Evolutionary conservation across 2,888 invertebrate genomes (phyloP).

Genomic region (Magallana nippona): DNA sequence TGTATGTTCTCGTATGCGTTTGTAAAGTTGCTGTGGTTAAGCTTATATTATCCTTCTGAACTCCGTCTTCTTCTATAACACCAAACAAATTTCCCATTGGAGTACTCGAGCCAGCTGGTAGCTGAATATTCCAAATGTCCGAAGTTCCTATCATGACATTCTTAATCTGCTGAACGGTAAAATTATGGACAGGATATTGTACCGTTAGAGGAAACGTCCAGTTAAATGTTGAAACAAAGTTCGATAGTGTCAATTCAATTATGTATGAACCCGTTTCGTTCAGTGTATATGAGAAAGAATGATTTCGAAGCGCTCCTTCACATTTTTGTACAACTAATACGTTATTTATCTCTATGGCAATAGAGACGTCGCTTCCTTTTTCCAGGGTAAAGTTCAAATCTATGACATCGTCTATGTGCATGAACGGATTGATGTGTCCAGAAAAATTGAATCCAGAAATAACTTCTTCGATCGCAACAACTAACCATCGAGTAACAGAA

Average conservation of each 20-base stretch:
- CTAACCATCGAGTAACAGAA: slow-evolving; percentile 35
- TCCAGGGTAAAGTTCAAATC: slow-evolving; percentile 39
- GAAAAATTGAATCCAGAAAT: slow-evolving; percentile 42
- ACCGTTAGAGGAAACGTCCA: slow-evolving; percentile 33
- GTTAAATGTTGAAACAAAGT: slow-evolving; percentile 40
- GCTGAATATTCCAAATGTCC: slow-evolving; percentile 15
- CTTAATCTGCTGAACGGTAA: slow-evolving; percentile 34
- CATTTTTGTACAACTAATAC: slow-evolving; percentile 42
- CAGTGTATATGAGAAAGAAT: slow-evolving; percentile 37
- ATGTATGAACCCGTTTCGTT: slow-evolving; percentile 43
- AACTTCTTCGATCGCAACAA: slow-evolving; percentile 37
- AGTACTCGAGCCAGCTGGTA: slow-evolving; percentile 34
- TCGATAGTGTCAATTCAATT: slow-evolving; percentile 39
- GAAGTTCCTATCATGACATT: not conserved
- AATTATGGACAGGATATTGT: slow-evolving; percentile 45
- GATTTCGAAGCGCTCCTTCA: slow-evolving; percentile 11
- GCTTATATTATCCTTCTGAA: not conserved
- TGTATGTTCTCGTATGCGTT: not conserved
- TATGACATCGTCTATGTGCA: slow-evolving; percentile 41
- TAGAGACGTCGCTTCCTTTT: slow-evolving; percentile 42
- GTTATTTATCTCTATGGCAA: slow-evolving; percentile 39
- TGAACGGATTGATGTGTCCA: not conserved
- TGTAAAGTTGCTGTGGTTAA: slow-evolving; percentile 26
- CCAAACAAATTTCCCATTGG: slow-evolving; percentile 48
- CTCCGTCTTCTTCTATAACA: slow-evolving; percentile 29